Percentiles rank a stretch among this genome's conserved stretches.
phyloP scores from a whole-genome alignment of 64 coral and sea anemone species.

The Anthopleura sola region DNA sequence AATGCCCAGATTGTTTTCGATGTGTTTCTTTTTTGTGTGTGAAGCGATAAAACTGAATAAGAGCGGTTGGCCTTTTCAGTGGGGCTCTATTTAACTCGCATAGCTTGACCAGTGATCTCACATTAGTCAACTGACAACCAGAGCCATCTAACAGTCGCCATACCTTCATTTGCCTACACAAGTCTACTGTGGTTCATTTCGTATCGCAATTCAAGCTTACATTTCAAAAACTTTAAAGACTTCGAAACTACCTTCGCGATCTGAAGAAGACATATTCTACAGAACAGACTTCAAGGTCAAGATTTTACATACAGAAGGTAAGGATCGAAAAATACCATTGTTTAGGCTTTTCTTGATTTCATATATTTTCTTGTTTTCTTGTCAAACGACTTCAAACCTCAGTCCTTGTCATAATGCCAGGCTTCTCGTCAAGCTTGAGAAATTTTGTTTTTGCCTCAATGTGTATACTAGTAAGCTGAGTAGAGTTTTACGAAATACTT shows the following conservation, averaged over 20 bases:
- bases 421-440: background rate
- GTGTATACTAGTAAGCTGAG: background rate
- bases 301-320: background rate
- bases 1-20: constrained; percentile 21
- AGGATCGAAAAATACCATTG: background rate
- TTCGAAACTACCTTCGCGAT: background rate
- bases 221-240: constrained; percentile 5
- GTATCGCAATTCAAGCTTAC: background rate
- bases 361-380: background rate
- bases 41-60: constrained; percentile 20
- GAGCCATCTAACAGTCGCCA: background rate
- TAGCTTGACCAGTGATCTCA: background rate
- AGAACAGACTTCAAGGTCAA: background rate
- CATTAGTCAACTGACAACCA: background rate
- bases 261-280: background rate
- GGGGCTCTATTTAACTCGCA: background rate
- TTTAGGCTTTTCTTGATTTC: background rate
- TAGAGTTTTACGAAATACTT: too few species aligned
- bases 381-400: background rate
- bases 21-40: constrained; percentile 24
- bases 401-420: background rate
- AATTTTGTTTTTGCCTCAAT: background rate
- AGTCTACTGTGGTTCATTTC: background rate
- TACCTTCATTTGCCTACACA: background rate
- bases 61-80: constrained; percentile 22